Conservation (phyloP, 2,113 vertebrate species). For the Clupea harengus region DNA sequence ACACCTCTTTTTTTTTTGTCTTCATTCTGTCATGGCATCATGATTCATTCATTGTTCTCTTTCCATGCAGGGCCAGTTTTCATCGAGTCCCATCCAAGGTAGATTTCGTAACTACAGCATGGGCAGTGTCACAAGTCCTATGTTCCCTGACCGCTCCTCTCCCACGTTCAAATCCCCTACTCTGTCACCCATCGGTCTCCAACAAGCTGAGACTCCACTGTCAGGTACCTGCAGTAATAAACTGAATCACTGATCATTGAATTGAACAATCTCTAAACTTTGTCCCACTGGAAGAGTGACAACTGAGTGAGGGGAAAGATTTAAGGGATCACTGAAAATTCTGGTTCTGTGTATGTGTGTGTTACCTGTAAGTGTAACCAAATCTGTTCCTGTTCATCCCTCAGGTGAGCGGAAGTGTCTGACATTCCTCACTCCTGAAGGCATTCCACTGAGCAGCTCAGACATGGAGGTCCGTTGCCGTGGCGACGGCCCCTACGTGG, state of each 20-base stretch:
- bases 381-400: neutral
- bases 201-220: slow-evolving; percentile 72
- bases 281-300: too few species aligned
- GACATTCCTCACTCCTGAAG: slow-evolving; percentile 75
- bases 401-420: slow-evolving; percentile 75
- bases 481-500: slow-evolving; percentile 81
- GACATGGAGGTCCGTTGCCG: slow-evolving; percentile 59
- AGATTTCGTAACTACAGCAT: slow-evolving; percentile 82
- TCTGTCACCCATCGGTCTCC: slow-evolving; percentile 83
- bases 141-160: slow-evolving; percentile 75
- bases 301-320: too few species aligned
- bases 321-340: too few species aligned
- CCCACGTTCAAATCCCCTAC: slow-evolving; percentile 74
- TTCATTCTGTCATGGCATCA: neutral
- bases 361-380: neutral
- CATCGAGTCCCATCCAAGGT: slow-evolving; percentile 90
- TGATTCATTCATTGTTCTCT: neutral
- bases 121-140: slow-evolving; percentile 82
- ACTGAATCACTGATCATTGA: neutral
- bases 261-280: too few species aligned
- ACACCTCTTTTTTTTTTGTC: neutral
- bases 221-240: slow-evolving; percentile 70
- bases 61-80: slow-evolving; percentile 84
- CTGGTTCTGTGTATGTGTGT: neutral
- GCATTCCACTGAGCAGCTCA: slow-evolving; percentile 60